A percentile compares a stretch with the other conserved stretches of the same genome.
phyloP scores from a whole-genome alignment of 2,797 vertebrate genomes.

The Scleropages formosus region DNA sequence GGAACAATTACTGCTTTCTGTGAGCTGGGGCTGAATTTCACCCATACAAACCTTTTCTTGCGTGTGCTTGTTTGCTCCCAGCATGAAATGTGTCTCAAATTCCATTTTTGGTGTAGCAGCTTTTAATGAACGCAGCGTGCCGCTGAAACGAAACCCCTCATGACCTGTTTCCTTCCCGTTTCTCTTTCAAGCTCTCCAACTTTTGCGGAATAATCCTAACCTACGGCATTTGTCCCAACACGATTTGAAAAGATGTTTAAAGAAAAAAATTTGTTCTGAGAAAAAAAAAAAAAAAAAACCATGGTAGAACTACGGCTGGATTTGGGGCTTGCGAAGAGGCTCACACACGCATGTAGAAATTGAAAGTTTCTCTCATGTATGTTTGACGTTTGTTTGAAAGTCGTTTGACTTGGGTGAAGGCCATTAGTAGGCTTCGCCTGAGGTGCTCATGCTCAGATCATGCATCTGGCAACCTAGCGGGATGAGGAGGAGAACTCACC shows the following conservation, averaged over 20 bases:
- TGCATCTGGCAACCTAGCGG: not conserved
- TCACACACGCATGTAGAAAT: not conserved
- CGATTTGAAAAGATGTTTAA: not conserved
- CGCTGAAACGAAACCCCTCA: not conserved
- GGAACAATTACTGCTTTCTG: no score
- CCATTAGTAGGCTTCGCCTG: not conserved
- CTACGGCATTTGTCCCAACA: not conserved
- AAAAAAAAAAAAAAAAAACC: no score
- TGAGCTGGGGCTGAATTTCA: no score
- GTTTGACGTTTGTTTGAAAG: constrained; percentile 54
- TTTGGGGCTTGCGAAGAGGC: no score
- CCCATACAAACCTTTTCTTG: no score
- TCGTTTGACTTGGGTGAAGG: constrained; percentile 35
- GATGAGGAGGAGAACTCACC: constrained; percentile 72
- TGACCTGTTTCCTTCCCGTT: not conserved
- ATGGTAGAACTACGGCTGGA: no score
- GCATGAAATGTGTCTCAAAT: not conserved
- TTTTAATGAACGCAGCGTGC: not conserved
- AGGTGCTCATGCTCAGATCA: no score
- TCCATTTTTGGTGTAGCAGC: not conserved
- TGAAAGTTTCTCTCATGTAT: no score
- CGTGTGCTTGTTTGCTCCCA: not conserved
- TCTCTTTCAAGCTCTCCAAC: not conserved
- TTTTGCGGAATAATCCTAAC: not conserved
- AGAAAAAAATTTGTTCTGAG: no score